Percentiles rank a stretch among this genome's conserved stretches.
Conservation (phyloP, 2,888 invertebrate species). For the Laspeyria flexula region DNA sequence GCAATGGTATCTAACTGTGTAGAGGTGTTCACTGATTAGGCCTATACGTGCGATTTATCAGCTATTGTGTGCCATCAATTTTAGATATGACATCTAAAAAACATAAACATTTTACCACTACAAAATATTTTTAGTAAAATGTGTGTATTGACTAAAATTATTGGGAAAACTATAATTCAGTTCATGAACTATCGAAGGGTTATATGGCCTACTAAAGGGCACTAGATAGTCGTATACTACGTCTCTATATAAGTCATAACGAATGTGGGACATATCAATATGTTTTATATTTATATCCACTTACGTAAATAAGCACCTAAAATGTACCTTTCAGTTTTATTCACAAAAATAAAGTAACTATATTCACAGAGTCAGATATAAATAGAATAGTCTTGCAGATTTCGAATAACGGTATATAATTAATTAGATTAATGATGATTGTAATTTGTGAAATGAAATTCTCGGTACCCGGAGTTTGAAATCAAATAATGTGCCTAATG, state of each 20-base stretch:
- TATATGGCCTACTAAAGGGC: slow-evolving; percentile 28
- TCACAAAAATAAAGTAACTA: background rate
- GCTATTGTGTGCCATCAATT: too few relatives aligned
- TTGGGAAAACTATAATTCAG: slow-evolving; percentile 8
- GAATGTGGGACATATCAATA: slow-evolving; percentile 8
- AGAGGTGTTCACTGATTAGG: too few relatives aligned
- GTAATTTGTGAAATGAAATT: too few relatives aligned
- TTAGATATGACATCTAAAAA: too few relatives aligned
- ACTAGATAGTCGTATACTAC: slow-evolving; percentile 9
- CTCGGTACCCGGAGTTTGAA: too few relatives aligned
- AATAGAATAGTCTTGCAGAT: background rate
- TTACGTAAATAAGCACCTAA: slow-evolving; percentile 22
- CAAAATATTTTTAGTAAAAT: background rate
- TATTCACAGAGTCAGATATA: background rate
- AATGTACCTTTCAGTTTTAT: slow-evolving; percentile 9
- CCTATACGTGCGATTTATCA: too few relatives aligned
- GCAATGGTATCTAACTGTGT: too few relatives aligned
- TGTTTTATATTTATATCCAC: slow-evolving; percentile 30
- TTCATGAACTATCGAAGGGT: slow-evolving; percentile 20
- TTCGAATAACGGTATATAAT: too few relatives aligned
- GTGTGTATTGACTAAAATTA: background rate
- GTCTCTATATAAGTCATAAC: slow-evolving; percentile 18
- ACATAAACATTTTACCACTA: too few relatives aligned
- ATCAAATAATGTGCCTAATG: too few relatives aligned
- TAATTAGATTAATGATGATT: too few relatives aligned